Base-by-base conservation (phyloP, 1,140 invertebrate genomes). In the Cheumatopsyche charites region DNA sequence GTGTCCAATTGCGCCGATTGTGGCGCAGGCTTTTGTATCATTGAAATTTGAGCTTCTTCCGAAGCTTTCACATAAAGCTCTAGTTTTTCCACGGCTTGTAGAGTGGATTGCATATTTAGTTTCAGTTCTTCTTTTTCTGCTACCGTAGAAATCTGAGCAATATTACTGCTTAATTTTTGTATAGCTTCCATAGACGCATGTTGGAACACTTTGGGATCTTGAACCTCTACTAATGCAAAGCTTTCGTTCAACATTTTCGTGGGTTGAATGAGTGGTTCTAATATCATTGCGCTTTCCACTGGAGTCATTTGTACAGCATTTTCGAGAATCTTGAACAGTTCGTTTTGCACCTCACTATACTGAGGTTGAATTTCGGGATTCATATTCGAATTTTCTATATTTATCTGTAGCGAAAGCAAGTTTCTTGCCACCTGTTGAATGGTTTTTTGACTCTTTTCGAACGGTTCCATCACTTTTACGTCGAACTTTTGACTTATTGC, bases 341-440 rank as follows among this genome's bases (percentile, higher is more conserved):
- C 78, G 78, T 80, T 81, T 61, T 76, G 75, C 15, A 76, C 49
- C 12, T 62, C 41, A 42, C 71, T 69, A 19, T 71, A 72, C n/a
- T 65, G 21, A 55, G 67, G 43, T 6, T 67, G 25, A 2, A 58
- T 26, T 23, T 25, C 55, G 15, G 25, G 78, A 12, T 68, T 69
- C 62, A 79, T 62, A 70, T 80, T 78, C 47, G 77, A 72, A 19
- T 71, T 9, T 9, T 42, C 71, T 42, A 85, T 76, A 76, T 79
- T 81, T 62, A 81, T 82, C 78, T 86, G 82, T 66, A 86, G 76
- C 43, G 78, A 71, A 45, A 82, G 80, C 25, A 87, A 77, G 41
- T 82, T 84, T 79, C 85, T 83, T 13, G 85, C 82, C 78, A 87
- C 82, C 77, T 85, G 85, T 77, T 81, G 81, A 11, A 87, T 76